A percentile compares a stretch with the other conserved stretches of the same genome.
Evolutionary conservation across 2,888 invertebrate species (phyloP).

Genomic region (Xestia rhomboidea): DNA sequence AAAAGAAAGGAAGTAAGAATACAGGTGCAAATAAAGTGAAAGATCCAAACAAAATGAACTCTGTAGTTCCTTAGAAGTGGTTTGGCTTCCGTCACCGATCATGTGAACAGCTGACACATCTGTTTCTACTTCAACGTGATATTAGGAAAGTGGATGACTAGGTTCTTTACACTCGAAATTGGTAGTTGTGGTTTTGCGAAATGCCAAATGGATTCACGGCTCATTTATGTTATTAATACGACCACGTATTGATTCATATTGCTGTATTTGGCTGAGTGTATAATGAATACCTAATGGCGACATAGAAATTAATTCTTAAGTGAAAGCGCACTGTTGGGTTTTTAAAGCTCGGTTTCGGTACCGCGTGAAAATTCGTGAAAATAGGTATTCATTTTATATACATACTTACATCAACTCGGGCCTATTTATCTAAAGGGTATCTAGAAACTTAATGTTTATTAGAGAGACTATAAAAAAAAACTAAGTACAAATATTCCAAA

Average conservation of each 20-base stretch:
- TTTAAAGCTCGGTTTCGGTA: neutral
- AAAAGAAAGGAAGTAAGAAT: slow-evolving; percentile 25
- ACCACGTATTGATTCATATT: neutral
- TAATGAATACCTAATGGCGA: neutral
- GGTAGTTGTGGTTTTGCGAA: neutral
- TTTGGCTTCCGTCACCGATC: slow-evolving; percentile 45
- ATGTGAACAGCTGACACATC: slow-evolving; percentile 42
- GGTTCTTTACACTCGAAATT: neutral
- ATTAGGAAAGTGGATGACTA: slow-evolving; percentile 14
- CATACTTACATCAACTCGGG: neutral
- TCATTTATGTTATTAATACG: neutral
- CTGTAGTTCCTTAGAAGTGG: slow-evolving; percentile 34
- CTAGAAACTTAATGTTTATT: neutral
- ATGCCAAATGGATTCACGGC: neutral
- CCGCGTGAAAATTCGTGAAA: too few species aligned
- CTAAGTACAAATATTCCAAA: neutral
- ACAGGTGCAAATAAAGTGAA: slow-evolving; percentile 30
- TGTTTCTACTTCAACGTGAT: slow-evolving; percentile 42
- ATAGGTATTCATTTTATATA: too few species aligned
- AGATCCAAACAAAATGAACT: slow-evolving; percentile 10
- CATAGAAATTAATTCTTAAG: neutral
- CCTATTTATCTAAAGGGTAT: neutral
- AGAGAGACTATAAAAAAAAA: neutral
- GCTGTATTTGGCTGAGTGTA: neutral
- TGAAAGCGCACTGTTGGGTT: neutral